Evolutionary conservation across 2,888 invertebrate species (phyloP), one percentile per base, ranked within the genome.

Genomic region (Zaprionus lineosus): DNA sequence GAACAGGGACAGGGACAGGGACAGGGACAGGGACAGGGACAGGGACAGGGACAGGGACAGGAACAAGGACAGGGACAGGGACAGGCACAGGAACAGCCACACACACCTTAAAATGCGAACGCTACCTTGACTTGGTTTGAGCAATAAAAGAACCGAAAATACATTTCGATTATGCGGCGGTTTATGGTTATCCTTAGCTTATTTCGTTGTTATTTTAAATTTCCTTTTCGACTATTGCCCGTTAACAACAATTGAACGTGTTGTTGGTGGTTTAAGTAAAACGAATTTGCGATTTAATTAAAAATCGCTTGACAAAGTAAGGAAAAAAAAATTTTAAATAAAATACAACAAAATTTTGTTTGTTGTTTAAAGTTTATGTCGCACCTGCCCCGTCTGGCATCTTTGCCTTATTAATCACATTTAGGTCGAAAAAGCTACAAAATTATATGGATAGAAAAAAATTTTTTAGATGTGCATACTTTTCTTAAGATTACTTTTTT

Each of bases 91-190:
- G 3, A 24, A 29, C 21, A 46, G 1, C 12, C 28, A 46, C 2
- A 16, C 26, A 41, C 36, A 52, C 24, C 46, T 34, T 5, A 7
- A 44, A 34, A 28, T 31, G 24, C 28, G 36, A 41, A 52, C 56
- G 47, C 52, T 61, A 68, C 78, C 84, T 79, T 78, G 51, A 26
- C 37, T 46, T 44, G 40, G 24, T 55, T 18, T 31, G 34, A 14
- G 79, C 83, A 82, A 79, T 84, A 79, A 79, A 83, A 84, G 46
- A 67, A n/a, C n/a, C 72, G 67, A 39, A 78, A 82, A 75, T 84
- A 86, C 81, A 63, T 81, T 81, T 81, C 81, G 86, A 81, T 81
- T 81, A 85, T 81, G 81, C 60, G 57, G 55, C 44, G 19, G 46
- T 65, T 59, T 71, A 36, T 24, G 21, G 11, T 34, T 53, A 26